These are phyloP conservation scores for Peucedramus taeniatus DNA, from an alignment of 2,113 vertebrate genomes.

Conservation along the genomic window DNA sequence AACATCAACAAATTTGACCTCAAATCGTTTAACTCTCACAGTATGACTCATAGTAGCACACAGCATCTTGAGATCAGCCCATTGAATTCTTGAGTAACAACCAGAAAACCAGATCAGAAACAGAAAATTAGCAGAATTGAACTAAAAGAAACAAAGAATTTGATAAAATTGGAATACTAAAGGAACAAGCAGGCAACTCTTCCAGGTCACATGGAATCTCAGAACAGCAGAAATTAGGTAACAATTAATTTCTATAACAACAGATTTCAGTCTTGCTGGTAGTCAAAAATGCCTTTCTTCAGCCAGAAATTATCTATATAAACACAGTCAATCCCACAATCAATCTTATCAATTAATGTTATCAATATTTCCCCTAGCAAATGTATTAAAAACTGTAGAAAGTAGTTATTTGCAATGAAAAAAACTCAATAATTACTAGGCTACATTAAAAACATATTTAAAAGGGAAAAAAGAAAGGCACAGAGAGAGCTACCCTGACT, in stretches of 20 bases:
- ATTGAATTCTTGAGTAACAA: not conserved
- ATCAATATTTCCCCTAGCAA: not conserved
- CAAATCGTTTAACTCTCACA: not conserved
- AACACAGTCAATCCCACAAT: not conserved
- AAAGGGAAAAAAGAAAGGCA: not conserved
- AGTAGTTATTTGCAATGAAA: not conserved
- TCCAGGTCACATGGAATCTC: not conserved
- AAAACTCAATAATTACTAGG: not conserved
- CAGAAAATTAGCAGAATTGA: not conserved
- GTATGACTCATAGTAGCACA: not conserved
- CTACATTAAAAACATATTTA: not conserved
- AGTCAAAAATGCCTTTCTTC: not conserved
- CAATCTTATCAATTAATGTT: not conserved
- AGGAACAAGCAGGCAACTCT: not conserved
- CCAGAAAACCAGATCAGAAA: not conserved
- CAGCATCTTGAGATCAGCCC: not conserved
- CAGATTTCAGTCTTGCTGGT: not conserved
- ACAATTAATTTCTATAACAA: not conserved
- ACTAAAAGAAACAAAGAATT: not conserved
- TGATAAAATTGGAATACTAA: not conserved
- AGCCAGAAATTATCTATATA: not conserved
- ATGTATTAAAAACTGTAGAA: not conserved
- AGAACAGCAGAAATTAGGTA: not conserved
- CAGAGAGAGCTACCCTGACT: not conserved
- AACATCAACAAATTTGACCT: not conserved